These are phyloP conservation scores for Pteronura brasiliensis DNA, from an alignment of 2,113 vertebrate species.

Conservation along the genomic window DNA sequence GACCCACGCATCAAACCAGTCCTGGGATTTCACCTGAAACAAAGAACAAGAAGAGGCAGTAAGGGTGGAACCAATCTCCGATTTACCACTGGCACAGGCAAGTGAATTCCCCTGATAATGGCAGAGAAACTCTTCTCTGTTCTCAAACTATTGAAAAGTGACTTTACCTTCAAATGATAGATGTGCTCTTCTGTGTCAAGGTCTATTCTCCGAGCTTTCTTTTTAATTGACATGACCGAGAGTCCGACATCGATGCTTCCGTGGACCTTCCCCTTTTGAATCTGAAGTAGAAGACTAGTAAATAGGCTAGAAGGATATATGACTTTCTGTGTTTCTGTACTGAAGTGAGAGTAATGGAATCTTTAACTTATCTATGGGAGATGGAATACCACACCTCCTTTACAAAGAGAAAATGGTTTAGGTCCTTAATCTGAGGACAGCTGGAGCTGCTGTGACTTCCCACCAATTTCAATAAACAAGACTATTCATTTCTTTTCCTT, in stretches of 20 bases:
- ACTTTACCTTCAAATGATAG: constrained; percentile 96
- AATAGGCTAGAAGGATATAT: background rate
- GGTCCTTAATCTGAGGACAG: background rate
- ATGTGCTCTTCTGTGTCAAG: constrained; percentile 99
- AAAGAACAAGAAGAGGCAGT: background rate
- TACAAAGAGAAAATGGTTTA: background rate
- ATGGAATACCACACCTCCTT: background rate
- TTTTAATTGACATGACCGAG: constrained; percentile 99
- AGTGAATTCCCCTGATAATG: background rate
- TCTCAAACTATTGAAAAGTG: background rate
- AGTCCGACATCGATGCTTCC: constrained; percentile 98
- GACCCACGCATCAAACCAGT: constrained; percentile 98
- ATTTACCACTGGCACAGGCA: background rate
- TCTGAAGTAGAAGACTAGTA: constrained; percentile 84
- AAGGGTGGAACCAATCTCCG: background rate
- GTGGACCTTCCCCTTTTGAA: constrained; percentile 98
- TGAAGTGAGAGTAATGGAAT: constrained; percentile 17
- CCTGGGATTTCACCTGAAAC: constrained; percentile 95
- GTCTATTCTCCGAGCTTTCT: constrained; percentile 96
- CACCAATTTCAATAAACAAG: background rate
- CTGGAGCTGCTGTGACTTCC: background rate
- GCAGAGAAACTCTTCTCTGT: background rate
- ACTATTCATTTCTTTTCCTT: background rate
- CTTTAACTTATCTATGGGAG: constrained; percentile 13
- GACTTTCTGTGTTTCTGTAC: background rate